Conservation (phyloP, 1,140 invertebrate genomes). For the Listronotus oregonensis region DNA sequence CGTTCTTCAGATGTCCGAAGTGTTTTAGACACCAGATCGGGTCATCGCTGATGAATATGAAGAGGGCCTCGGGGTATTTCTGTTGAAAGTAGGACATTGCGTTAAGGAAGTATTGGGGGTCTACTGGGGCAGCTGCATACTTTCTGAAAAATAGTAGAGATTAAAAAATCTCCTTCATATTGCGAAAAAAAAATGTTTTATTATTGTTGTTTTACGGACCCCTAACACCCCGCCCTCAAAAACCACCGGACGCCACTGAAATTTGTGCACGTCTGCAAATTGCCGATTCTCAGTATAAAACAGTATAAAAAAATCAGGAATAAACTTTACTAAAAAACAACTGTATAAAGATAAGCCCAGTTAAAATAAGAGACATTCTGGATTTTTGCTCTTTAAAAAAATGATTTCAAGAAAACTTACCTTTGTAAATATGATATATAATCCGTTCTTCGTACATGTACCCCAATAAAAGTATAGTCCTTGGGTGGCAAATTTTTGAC, state of each 20-base stretch:
- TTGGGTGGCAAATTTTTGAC: conserved; percentile 48
- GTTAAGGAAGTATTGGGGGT: conserved; percentile 60
- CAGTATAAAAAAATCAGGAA: too few relatives aligned
- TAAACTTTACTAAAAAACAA: too few relatives aligned
- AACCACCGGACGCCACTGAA: too few relatives aligned
- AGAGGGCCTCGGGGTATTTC: conserved; percentile 61
- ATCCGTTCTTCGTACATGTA: conserved; percentile 67
- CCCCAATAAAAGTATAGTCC: conserved; percentile 60
- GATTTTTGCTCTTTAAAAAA: too few relatives aligned
- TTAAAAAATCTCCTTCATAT: conserved; percentile 29
- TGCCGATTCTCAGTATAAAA: too few relatives aligned
- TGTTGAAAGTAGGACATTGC: conserved; percentile 64
- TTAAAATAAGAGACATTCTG: too few relatives aligned
- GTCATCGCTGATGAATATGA: conserved; percentile 68
- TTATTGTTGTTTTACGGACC: background rate
- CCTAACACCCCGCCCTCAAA: too few relatives aligned
- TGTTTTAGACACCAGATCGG: conserved; percentile 64
- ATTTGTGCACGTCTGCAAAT: too few relatives aligned
- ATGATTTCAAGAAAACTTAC: too few relatives aligned
- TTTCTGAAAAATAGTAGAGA: conserved; percentile 41
- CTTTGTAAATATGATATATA: conserved; percentile 63
- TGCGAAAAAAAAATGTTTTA: background rate
- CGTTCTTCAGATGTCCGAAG: conserved; percentile 57
- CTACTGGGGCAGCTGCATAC: conserved; percentile 60
- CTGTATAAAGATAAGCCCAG: too few relatives aligned